A percentile compares a stretch with the other conserved stretches of the same genome.
phyloP scores from a whole-genome alignment of 2,888 invertebrate species.

The Ophioninae sp. region DNA sequence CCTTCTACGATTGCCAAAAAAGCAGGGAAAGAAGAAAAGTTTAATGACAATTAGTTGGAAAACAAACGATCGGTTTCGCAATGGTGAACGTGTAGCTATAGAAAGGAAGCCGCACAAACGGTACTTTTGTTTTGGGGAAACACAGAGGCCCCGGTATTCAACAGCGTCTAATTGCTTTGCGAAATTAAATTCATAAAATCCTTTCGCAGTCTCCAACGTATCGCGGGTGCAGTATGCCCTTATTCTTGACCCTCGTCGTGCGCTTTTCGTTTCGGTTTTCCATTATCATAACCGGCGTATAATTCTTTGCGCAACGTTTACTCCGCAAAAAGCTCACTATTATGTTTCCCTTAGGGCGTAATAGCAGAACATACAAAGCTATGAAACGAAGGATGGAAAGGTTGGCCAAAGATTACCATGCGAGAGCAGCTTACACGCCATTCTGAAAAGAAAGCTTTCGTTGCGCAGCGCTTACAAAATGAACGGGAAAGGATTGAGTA shows the following conservation, averaged over 20 bases:
- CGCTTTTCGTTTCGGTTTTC: conserved; percentile 33
- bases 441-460: background rate
- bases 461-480: background rate
- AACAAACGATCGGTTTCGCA: conserved; percentile 1
- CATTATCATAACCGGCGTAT: conserved; percentile 39
- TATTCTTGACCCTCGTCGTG: conserved; percentile 22
- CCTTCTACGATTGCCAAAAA: background rate
- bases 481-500: background rate
- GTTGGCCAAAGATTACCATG: background rate
- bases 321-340: background rate
- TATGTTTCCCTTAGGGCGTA: background rate
- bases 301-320: conserved; percentile 34
- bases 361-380: background rate
- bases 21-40: background rate
- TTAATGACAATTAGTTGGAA: conserved; percentile 1
- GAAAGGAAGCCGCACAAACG: conserved; percentile 13
- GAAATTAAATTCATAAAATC: conserved; percentile 60
- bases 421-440: background rate
- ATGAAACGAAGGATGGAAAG: background rate
- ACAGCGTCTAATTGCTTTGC: conserved; percentile 52
- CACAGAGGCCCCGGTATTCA: conserved; percentile 47
- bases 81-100: conserved; percentile 8
- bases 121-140: conserved; percentile 41
- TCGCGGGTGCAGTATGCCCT: conserved; percentile 12
- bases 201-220: conserved; percentile 13